Evolutionary conservation across 2,113 vertebrate genomes (phyloP), one percentile per base, ranked within the genome.

Genomic region (Tapirus terrestris): DNA sequence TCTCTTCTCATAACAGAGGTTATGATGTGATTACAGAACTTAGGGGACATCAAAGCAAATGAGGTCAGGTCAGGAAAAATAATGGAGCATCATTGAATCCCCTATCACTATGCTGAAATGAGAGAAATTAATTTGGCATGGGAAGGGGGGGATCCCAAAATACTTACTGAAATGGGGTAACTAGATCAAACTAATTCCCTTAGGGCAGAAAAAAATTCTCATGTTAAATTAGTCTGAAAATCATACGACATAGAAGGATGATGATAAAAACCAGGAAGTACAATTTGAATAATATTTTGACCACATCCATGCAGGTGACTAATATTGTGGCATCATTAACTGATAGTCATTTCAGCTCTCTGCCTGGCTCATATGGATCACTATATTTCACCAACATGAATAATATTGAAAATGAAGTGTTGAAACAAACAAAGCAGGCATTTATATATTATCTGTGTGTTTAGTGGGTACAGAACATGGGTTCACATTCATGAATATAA

Each of bases 1-100:
- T 97, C 97, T 96, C 97, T 95, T 98, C 97, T 98, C 97, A 92
- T 97, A 98, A 98, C 91, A 89, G 97, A 97, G 97, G 98, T 98
- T 95, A 87, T 84, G 95, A 91, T 68, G 85, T 94, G 96, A 98
- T 94, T 18, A 91, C 5, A 84, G 90, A 25, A 93, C 96, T 97
- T 83, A 94, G 97, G 96, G 97, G 97, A 94, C 96, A 60, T 97
- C 93, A 92, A 95, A 96, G 79, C 73, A 72, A 72, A 84, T n/a
- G 93, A 97, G 93, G 33, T 92, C 16, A 95, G 86, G 13, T 81
- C 25, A 90, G 95, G 87, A 95, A 36, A 89, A 92, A 98, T 60
- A 75, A 90, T 27, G 86, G 94, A 90, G 88, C 96, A 91, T 97
- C 86, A 94, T 58, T 73, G 36, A 0, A 6, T 94, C 92, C 96